A percentile compares a stretch with the other conserved stretches of the same genome.
Evolutionary conservation across 2,797 vertebrate genomes (phyloP).

Genomic region (Brachymystax lenok): DNA sequence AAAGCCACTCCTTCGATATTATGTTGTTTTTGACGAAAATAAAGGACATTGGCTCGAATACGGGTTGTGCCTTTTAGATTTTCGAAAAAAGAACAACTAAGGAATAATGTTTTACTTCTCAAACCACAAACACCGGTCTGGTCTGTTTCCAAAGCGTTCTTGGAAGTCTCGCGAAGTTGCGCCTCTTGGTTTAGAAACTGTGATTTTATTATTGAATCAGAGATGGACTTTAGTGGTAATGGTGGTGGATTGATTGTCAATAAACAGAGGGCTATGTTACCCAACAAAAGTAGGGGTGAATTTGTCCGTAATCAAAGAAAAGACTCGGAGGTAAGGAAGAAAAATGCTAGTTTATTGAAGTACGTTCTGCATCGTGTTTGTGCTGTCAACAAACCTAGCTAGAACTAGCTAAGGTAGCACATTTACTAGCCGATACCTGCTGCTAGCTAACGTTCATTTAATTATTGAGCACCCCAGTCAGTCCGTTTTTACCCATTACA

Average conservation of each 20-base stretch:
- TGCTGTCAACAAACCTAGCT: slow-evolving; percentile 6
- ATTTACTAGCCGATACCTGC: not conserved
- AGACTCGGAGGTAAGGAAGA: slow-evolving; percentile 87
- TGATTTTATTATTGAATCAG: slow-evolving; percentile 50
- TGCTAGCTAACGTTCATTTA: not conserved
- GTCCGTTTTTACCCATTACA: too few relatives aligned
- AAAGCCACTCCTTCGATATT: too few relatives aligned
- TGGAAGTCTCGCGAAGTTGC: too few relatives aligned
- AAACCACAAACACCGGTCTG: too few relatives aligned
- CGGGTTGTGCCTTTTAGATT: too few relatives aligned
- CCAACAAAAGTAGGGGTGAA: slow-evolving; percentile 81
- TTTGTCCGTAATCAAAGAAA: slow-evolving; percentile 90
- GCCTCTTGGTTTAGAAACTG: not conserved
- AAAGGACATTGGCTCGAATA: too few relatives aligned
- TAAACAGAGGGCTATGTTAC: slow-evolving; percentile 82
- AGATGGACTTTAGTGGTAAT: slow-evolving; percentile 77
- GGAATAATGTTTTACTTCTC: too few relatives aligned
- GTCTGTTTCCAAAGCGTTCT: too few relatives aligned
- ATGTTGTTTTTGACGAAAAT: too few relatives aligned
- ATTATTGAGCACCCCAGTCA: not conserved
- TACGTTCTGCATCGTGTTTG: not conserved
- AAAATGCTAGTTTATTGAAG: not conserved
- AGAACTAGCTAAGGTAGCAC: slow-evolving; percentile 2
- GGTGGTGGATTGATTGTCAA: slow-evolving; percentile 74
- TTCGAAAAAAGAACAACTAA: too few relatives aligned